phyloP scores from a whole-genome alignment of 2,797 vertebrate species.

The Carcharodon carcharias region DNA sequence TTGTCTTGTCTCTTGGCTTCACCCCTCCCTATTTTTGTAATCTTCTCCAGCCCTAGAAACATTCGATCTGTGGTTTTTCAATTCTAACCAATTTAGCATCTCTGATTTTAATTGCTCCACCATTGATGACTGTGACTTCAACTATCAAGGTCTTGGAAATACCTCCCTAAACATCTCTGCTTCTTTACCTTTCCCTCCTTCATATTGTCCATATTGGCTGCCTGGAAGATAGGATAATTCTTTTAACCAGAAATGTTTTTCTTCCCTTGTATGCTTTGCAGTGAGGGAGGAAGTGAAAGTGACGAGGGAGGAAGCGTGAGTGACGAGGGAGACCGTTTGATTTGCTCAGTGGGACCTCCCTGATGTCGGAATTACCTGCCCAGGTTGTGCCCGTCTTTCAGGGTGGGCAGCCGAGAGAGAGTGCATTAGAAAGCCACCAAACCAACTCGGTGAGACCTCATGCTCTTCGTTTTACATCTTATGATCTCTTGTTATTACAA shows the following conservation, averaged over 20 bases:
- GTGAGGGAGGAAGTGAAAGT: neutral
- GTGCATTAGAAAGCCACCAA: slow-evolving; percentile 57
- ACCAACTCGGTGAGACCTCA: slow-evolving; percentile 53
- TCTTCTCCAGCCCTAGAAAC: too few species aligned
- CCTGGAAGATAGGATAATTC: too few species aligned
- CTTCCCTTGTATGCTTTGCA: neutral
- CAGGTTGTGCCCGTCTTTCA: slow-evolving; percentile 64
- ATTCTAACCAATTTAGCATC: too few species aligned
- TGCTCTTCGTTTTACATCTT: neutral
- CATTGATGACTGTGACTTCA: too few species aligned
- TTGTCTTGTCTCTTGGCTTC: too few species aligned
- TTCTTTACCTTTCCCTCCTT: too few species aligned
- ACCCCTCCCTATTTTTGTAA: too few species aligned
- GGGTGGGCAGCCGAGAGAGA: slow-evolving; percentile 66
- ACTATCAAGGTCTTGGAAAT: too few species aligned
- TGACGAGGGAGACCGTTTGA: neutral
- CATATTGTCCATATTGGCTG: neutral
- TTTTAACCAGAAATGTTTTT: too few species aligned
- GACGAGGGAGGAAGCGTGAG: neutral
- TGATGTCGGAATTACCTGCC: slow-evolving; percentile 66
- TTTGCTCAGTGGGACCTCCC: slow-evolving; percentile 42
- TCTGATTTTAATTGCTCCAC: too few species aligned
- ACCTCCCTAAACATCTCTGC: too few species aligned
- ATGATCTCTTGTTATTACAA: slow-evolving; percentile 31
- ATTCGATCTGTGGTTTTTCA: too few species aligned